Base-by-base conservation (phyloP, 2,888 invertebrate species). In the Agonum fuliginosum region DNA sequence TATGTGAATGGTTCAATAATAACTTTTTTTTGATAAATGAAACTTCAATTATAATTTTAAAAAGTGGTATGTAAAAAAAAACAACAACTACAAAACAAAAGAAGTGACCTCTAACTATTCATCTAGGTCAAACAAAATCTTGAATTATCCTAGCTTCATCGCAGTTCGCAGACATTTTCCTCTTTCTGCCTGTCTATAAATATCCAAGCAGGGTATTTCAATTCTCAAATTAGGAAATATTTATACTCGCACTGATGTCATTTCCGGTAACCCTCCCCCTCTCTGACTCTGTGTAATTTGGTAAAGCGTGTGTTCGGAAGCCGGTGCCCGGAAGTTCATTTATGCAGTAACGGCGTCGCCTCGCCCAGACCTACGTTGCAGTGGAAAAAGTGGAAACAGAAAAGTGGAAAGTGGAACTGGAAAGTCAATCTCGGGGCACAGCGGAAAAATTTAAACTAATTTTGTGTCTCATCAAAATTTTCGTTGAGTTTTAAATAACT, bases 391-490 rank as follows among this genome's bases (percentile, higher is more conserved):
- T n/a, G n/a, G n/a, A n/a, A n/a, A n/a, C n/a, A n/a, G n/a, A n/a
- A n/a, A n/a, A n/a, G n/a, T n/a, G n/a, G n/a, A n/a, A n/a, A n/a
- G n/a, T n/a, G n/a, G n/a, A n/a, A n/a, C n/a, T n/a, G n/a, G n/a
- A n/a, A n/a, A n/a, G n/a, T 71, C 71, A 71, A 71, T 71, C 71
- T 71, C 71, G n/a, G 12, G 1, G 24, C 48, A 46, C 19, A 46
- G 51, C 71, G 46, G 34, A 71, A 48, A 71, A 71, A 71, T 71
- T 71, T 71, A 71, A 71, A 71, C 71, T 71, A 71, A 71, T 71
- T 71, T 71, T 19, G 30, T 17, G 71, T 19, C 48, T 71, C 71
- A 71, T 71, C 71, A 71, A 71, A 71, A 71, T 71, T 46, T 71
- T 71, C 46, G 48, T 27, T 12, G 48, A 71, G 71, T 51, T 71